A percentile compares a stretch with the other conserved stretches of the same genome.
Conservation (phyloP, 2,888 invertebrate species). For the Tipula helvola region DNA sequence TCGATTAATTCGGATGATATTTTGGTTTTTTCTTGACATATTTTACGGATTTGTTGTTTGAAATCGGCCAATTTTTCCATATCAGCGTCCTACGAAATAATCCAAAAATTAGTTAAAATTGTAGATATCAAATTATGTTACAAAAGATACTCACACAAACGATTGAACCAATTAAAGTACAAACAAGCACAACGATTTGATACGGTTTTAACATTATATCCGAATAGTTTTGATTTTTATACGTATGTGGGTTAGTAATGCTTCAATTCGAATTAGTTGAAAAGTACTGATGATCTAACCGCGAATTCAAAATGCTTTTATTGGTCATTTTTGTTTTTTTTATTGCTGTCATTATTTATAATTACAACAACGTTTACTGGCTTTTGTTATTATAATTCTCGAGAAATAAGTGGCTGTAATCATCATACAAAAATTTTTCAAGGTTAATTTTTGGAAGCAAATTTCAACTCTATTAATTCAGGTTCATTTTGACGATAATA, state of each 20-base stretch:
- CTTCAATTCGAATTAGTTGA: background rate
- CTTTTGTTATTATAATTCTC: too few relatives aligned
- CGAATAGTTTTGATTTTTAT: background rate
- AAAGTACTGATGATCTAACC: background rate
- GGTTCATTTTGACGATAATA: too few relatives aligned
- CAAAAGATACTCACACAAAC: background rate
- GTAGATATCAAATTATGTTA: background rate
- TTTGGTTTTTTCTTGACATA: background rate
- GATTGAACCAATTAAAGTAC: background rate
- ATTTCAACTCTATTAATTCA: too few relatives aligned
- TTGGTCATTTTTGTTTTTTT: background rate
- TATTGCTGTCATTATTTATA: too few relatives aligned
- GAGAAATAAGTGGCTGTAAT: too few relatives aligned
- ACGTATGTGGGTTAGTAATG: background rate
- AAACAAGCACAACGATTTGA: background rate
- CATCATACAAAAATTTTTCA: too few relatives aligned
- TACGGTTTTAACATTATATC: background rate
- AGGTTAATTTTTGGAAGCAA: too few relatives aligned
- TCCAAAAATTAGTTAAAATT: background rate
- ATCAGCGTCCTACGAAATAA: background rate
- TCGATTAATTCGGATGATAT: background rate
- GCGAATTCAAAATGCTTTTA: background rate
- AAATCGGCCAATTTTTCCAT: background rate
- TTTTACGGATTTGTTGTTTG: background rate
- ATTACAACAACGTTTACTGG: too few relatives aligned